Base-by-base conservation (phyloP, 2,113 vertebrate species). In the Syrrhaptes paradoxus region DNA sequence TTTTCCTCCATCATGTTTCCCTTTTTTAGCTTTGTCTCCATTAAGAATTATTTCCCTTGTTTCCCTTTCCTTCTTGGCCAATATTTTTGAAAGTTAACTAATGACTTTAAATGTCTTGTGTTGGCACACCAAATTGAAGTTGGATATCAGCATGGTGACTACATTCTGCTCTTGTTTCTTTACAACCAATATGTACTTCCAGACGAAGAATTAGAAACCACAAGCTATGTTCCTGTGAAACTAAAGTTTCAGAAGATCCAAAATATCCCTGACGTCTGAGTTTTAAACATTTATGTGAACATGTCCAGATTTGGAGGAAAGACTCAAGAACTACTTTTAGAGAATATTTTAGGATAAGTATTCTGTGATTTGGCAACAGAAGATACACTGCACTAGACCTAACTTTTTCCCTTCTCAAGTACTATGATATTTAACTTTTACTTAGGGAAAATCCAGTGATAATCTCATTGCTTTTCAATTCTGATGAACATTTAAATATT, bases 401-500 rank as follows among this genome's bases (percentile, higher is more conserved):
- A 66, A 26, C 6, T 52, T 81, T 83, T 94, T 77, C 16, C 14
- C 9, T 61, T 75, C 59, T 63, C 12, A 34, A 62, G 31, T 72
- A 95, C 63, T 67, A 43, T 6, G 21, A 15, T 49, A n/a, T 66
- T 90, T 67, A 80, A 71, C 21, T 89, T 93, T 77, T 85, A 11
- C 38, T 87, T 71, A 87, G 17, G 29, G 70, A 31, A 88, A 83
- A 80, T 76, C 16, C 25, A 58, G 11, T 72, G 7, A 84, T 85
- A 49, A 63, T 71, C 46, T 92, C 65, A 92, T 72, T 70, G 54
- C 34, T 92, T 92, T 86, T 95, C 29, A 95, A 61, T 78, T 76
- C 77, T 89, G 38, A 88, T 95, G 57, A 81, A 10, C 4, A 67
- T 65, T 81, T 95, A 85, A 95, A 91, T 97, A 83, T 95, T 85